These are phyloP conservation scores for Nestor notabilis DNA, from an alignment of 2,113 vertebrate species.

Conservation along the genomic window DNA sequence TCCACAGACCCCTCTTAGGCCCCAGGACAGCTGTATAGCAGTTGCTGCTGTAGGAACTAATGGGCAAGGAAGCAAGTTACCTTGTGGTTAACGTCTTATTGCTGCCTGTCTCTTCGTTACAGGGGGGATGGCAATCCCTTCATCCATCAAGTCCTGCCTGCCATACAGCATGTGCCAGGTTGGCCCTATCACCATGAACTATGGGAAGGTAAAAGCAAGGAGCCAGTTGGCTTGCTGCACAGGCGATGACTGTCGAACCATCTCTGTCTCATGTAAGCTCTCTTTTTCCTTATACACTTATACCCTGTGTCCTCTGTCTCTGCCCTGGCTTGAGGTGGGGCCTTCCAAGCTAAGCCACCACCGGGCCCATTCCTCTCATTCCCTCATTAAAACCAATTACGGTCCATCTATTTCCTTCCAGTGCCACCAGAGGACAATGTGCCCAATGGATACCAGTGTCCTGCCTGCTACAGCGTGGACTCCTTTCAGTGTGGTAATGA, in stretches of 20 bases:
- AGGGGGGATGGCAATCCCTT: background rate
- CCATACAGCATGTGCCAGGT: background rate
- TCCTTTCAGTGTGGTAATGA: background rate
- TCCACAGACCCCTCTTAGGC: background rate
- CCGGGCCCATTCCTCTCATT: rapidly evolving
- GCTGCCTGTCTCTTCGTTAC: background rate
- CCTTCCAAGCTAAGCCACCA: background rate
- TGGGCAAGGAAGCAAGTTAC: background rate
- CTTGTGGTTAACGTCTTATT: rapidly evolving
- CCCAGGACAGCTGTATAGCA: background rate
- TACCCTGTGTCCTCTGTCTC: rapidly evolving
- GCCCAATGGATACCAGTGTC: slow-evolving; percentile 49
- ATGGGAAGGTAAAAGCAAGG: slow-evolving; percentile 40
- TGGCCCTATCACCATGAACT: slow-evolving; percentile 18
- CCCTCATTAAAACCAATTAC: background rate
- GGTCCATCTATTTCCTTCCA: background rate
- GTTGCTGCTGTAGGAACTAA: background rate
- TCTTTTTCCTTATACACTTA: background rate
- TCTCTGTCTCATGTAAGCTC: background rate
- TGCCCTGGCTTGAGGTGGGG: background rate
- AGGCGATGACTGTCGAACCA: background rate
- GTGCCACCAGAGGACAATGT: background rate
- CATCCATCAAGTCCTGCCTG: background rate
- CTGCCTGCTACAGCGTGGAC: slow-evolving; percentile 11
- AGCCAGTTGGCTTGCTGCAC: slow-evolving; percentile 14